Conservation (phyloP, 2,888 invertebrate genomes). For the Andrena trimmerana region DNA sequence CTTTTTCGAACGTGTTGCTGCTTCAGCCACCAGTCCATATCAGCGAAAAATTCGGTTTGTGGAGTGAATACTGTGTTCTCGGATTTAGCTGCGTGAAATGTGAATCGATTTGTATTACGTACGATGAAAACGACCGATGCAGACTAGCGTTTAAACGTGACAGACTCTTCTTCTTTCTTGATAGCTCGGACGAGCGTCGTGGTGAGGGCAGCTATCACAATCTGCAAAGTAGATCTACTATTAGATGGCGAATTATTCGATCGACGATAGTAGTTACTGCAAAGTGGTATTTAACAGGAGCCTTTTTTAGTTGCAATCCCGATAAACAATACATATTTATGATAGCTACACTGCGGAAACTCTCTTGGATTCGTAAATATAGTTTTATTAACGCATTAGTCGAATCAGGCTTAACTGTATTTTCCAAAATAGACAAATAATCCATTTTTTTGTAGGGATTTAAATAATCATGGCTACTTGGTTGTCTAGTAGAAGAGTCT, state of each 20-base stretch:
- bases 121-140: neutral
- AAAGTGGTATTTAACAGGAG: no score
- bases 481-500: no score
- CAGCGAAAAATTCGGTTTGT: neutral
- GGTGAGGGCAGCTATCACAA: constrained; percentile 90
- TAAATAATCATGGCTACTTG: no score
- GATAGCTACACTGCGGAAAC: no score
- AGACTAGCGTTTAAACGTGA: constrained; percentile 86
- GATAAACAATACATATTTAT: no score
- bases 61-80: neutral
- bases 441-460: no score
- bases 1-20: neutral
- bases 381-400: neutral
- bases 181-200: constrained; percentile 90
- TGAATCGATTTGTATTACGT: neutral
- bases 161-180: constrained; percentile 90
- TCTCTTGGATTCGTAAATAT: neutral
- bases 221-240: constrained; percentile 83
- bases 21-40: neutral
- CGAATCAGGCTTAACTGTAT: no score
- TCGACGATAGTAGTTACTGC: neutral
- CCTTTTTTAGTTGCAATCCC: no score
- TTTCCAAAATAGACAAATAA: no score
- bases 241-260: neutral
- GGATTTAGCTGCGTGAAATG: neutral